Percentiles rank a stretch among this genome's conserved stretches.
Evolutionary conservation across 2,113 vertebrate species (phyloP).

Genomic region (Upupa epops): DNA sequence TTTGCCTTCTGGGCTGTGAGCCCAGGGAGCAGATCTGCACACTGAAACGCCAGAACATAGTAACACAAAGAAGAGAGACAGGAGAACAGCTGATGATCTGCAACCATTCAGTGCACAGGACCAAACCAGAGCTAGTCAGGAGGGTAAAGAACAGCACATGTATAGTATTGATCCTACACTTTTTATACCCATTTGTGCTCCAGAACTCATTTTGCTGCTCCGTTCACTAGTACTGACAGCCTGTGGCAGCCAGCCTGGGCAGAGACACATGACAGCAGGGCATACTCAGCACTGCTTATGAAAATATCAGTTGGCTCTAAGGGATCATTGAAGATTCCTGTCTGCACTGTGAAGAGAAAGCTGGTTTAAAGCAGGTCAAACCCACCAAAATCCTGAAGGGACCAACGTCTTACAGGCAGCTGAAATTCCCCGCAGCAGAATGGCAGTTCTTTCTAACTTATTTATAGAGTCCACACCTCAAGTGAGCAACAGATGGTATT

Average conservation of each 20-base stretch:
- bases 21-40: too few relatives aligned
- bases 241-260: neutral
- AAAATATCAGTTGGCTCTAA: neutral
- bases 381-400: neutral
- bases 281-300: neutral
- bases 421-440: neutral
- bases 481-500: neutral
- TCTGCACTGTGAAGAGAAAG: neutral
- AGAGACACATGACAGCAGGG: neutral
- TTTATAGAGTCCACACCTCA: neutral
- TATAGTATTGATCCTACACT: neutral
- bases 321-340: neutral
- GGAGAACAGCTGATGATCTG: neutral
- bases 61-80: neutral
- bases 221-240: neutral
- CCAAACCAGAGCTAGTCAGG: neutral
- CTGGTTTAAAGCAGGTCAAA: neutral
- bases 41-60: too few relatives aligned
- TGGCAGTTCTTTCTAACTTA: neutral
- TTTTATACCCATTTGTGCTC: accelerated
- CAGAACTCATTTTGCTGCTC: neutral
- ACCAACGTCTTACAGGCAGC: neutral
- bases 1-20: too few relatives aligned
- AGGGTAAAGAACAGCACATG: neutral
- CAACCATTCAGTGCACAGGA: neutral